Base-by-base conservation (phyloP, 2,113 vertebrate genomes). In the Chelonoidis abingdonii region DNA sequence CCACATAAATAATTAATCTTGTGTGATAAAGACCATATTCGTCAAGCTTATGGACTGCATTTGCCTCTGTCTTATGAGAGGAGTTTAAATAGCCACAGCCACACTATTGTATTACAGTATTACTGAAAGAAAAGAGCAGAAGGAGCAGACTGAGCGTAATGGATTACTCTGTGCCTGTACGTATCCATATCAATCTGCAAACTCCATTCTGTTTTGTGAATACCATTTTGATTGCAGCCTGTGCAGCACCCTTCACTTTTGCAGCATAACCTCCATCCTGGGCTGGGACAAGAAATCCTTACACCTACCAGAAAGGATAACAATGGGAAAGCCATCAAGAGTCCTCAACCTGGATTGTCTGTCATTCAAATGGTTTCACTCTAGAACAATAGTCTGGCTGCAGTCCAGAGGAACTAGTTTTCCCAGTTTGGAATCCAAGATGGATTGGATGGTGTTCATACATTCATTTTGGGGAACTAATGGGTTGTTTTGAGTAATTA, bases 51-150 rank as follows among this genome's bases (percentile, higher is more conserved):
- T 86, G 5, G 52, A 41, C 11, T 54, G 47, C 52, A 85, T 87
- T 92, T 89, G 31, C 1, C 83, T 76, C 41, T 50, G 2, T 41
- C 7, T 85, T 79, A 24, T 65, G 35, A 59, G 47, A 88, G n/a
- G 27, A 47, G 1, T 16, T 72, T 72, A 72, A 38, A 38, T 72
- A 72, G 38, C 9, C 35, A 38, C 16, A 38, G 35, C 65, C 35
- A 72, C 35, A n/a, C 21, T 82, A 83, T 93, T 90, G 31, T 21
- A n/a, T 92, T 95, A 92, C 11, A 56, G 5, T 90, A 89, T 94
- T 53, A 54, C 6, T 90, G 3, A n/a, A 29, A 47, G 54, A 83
- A 80, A 86, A 91, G 89, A 10, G 49, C 9, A 88, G 52, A 69
- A 57, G 16, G 1, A 4, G 59, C 87, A 50, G 12, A 4, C 22